A percentile compares a stretch with the other conserved stretches of the same genome.
phyloP scores from a whole-genome alignment of 2,888 invertebrate species.

The Gari tellinella region DNA sequence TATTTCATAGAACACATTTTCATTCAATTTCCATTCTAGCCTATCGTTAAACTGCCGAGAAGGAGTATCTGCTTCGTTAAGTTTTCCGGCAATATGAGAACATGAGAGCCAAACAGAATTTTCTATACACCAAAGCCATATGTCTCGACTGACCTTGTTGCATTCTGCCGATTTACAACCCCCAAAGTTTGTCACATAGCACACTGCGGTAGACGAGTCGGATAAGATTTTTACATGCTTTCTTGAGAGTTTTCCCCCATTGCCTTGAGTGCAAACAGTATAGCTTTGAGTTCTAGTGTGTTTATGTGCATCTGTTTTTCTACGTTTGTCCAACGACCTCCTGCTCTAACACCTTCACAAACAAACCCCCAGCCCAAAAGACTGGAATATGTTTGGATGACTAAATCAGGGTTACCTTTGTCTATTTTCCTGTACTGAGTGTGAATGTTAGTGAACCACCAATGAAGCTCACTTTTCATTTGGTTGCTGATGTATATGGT shows the following conservation, averaged over 20 bases:
- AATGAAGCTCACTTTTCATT: slow-evolving; percentile 6
- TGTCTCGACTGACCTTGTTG: slow-evolving; percentile 21
- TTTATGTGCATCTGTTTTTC: slow-evolving; percentile 1
- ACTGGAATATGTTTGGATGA: too few relatives aligned
- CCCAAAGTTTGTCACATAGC: slow-evolving; percentile 40
- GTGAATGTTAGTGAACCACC: too few relatives aligned
- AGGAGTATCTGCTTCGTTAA: slow-evolving; percentile 32
- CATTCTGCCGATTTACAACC: slow-evolving; percentile 32
- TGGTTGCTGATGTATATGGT: neutral
- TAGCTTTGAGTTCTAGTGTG: slow-evolving; percentile 1
- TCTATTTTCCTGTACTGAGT: too few relatives aligned
- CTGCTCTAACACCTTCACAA: neutral
- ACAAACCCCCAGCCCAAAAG: neutral
- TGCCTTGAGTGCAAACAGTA: neutral
- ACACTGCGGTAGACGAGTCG: slow-evolving; percentile 41
- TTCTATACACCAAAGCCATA: slow-evolving; percentile 32
- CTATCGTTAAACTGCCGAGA: too few relatives aligned
- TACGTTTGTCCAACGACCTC: slow-evolving; percentile 1
- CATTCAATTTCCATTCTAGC: too few relatives aligned
- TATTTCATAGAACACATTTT: too few relatives aligned
- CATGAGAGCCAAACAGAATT: slow-evolving; percentile 38
- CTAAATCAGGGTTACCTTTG: too few relatives aligned
- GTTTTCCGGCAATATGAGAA: slow-evolving; percentile 30
- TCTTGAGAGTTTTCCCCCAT: neutral
- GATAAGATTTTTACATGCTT: slow-evolving; percentile 35